Evolutionary conservation across 64 coral and sea anemone genomes (phyloP).

Genomic region (Montipora cactus): DNA sequence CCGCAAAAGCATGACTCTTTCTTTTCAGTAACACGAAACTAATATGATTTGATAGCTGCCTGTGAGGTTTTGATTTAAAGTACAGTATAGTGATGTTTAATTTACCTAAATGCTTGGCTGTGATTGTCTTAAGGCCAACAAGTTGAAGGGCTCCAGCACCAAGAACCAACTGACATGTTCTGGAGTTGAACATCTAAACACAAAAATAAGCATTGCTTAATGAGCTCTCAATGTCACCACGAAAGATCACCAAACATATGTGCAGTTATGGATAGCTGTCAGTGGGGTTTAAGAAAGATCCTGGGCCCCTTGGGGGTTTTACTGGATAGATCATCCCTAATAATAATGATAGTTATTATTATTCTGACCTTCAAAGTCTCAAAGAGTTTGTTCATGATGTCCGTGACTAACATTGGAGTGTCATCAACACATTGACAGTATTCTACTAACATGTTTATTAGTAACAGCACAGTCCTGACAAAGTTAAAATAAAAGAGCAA

Average conservation of each 20-base stretch:
- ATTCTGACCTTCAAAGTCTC: conserved; percentile 93
- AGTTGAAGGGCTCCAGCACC: conserved; percentile 97
- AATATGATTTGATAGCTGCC: no score
- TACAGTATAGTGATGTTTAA: neutral
- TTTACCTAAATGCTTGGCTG: conserved; percentile 93
- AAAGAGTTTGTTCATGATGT: conserved; percentile 99
- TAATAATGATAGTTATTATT: no score
- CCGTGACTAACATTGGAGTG: conserved; percentile 93
- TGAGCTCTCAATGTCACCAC: neutral
- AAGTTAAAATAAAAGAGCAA: neutral
- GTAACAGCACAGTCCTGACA: conserved; percentile 83
- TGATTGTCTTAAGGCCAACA: conserved; percentile 95
- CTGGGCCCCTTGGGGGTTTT: neutral
- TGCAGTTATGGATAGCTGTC: neutral
- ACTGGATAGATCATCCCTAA: neutral
- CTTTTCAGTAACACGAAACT: no score
- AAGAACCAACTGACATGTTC: conserved; percentile 93
- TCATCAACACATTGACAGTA: conserved; percentile 99
- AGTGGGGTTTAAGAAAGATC: neutral
- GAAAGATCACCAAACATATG: neutral
- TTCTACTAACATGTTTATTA: conserved; percentile 97
- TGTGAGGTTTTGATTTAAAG: neutral
- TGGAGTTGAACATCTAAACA: conserved; percentile 92
- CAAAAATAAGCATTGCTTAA: neutral
- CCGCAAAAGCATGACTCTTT: no score